phyloP scores from a whole-genome alignment of 2,113 vertebrate genomes.

The Cyanistes caeruleus region DNA sequence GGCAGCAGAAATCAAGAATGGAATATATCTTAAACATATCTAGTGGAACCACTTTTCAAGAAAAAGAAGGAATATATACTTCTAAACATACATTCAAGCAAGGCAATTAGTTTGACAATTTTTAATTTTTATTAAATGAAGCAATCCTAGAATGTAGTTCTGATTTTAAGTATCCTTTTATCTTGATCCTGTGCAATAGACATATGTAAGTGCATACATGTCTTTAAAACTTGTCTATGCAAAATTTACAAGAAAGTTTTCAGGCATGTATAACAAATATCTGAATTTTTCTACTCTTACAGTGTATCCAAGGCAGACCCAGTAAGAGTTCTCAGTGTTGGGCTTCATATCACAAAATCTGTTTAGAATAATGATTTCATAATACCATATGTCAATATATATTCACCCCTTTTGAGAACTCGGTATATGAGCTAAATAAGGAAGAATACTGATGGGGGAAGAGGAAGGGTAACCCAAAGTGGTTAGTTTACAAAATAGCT shows the following conservation, averaged over 20 bases:
- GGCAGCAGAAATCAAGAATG: not conserved
- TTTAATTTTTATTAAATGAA: not conserved
- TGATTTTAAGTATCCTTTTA: not conserved
- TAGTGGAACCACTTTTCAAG: not conserved
- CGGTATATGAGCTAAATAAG: not conserved
- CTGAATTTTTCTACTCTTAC: not conserved
- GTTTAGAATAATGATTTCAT: not conserved
- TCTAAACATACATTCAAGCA: not conserved
- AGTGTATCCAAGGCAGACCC: not conserved
- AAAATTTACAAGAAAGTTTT: not conserved
- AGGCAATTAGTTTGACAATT: not conserved
- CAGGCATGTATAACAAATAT: not conserved
- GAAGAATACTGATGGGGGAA: not conserved
- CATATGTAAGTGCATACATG: not conserved
- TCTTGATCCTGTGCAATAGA: not conserved
- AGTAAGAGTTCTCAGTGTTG: not conserved
- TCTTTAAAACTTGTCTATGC: not conserved
- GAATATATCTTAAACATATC: not conserved
- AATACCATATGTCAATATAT: not conserved
- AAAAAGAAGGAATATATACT: not conserved
- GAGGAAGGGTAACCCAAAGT: rapidly evolving
- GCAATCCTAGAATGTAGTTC: not conserved
- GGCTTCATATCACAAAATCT: not conserved
- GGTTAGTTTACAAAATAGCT: not conserved
- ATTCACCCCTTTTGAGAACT: not conserved